Conservation (phyloP, 2,797 vertebrate species). For the Paguma larvata region DNA sequence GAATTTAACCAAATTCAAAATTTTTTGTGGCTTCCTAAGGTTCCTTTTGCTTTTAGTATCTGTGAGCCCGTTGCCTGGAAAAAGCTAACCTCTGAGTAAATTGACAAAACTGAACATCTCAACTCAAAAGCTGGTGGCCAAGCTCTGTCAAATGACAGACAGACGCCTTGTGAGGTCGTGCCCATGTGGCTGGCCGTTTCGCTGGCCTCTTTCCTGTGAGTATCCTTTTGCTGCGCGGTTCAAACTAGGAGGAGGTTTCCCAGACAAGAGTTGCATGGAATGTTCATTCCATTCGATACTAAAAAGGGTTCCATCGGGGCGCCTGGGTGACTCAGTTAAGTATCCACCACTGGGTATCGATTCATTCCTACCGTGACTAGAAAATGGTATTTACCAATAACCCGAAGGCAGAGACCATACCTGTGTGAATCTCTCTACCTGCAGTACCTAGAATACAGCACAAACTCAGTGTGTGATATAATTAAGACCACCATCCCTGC, state of each 20-base stretch:
- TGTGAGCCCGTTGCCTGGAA: neutral
- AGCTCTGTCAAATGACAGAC: neutral
- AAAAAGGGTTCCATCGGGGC: neutral
- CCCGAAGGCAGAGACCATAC: neutral
- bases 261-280: neutral
- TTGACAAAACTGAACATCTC: fast-evolving
- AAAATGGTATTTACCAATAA: neutral
- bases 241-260: neutral
- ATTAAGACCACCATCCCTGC: neutral
- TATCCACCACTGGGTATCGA: no score
- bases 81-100: neutral
- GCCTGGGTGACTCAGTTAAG: no score
- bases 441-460: neutral
- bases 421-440: neutral
- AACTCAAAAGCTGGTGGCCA: neutral
- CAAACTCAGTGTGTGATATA: neutral
- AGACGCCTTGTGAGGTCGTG: neutral
- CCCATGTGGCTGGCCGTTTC: neutral
- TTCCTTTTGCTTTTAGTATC: neutral
- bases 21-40: neutral
- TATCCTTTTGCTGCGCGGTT: neutral
- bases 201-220: neutral
- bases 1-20: neutral
- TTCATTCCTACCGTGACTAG: neutral
- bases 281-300: neutral